A percentile compares a stretch with the other conserved stretches of the same genome.
Evolutionary conservation across 2,888 invertebrate species (phyloP).

Genomic region (Esperia sulphurella): DNA sequence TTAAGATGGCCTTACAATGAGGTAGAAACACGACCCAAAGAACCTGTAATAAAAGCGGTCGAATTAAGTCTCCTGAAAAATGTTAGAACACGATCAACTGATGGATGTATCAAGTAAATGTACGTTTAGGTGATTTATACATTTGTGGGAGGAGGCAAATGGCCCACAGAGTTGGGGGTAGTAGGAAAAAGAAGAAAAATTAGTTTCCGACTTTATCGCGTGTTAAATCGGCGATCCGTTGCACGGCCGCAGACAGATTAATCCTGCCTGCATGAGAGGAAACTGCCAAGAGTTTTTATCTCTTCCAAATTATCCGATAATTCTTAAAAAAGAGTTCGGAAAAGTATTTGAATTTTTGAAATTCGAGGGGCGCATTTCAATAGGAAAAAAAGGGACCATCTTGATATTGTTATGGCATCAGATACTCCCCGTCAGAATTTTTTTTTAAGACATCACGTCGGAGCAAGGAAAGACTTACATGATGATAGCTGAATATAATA

Average conservation of each 20-base stretch:
- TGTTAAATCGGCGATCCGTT: constrained; percentile 51
- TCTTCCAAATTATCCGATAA: constrained; percentile 29
- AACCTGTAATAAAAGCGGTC: background rate
- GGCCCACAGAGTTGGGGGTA: constrained; percentile 7
- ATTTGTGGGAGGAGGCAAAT: constrained; percentile 15
- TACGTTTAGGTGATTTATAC: constrained; percentile 13
- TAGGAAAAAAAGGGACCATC: too few relatives aligned
- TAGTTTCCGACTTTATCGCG: constrained; percentile 46
- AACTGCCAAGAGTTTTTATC: constrained; percentile 24
- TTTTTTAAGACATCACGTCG: too few relatives aligned
- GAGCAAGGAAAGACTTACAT: too few relatives aligned
- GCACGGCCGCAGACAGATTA: constrained; percentile 51
- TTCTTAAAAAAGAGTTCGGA: constrained; percentile 4
- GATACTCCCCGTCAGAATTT: too few relatives aligned
- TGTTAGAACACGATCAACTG: constrained; percentile 5
- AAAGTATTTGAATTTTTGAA: background rate
- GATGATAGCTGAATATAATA: too few relatives aligned
- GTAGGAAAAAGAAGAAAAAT: constrained; percentile 31
- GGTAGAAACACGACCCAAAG: background rate
- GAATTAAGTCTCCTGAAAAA: background rate
- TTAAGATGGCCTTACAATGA: too few relatives aligned
- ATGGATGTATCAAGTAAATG: constrained; percentile 12
- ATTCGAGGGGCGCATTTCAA: too few relatives aligned
- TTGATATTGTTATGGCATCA: too few relatives aligned
- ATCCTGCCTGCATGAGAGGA: constrained; percentile 40